phyloP scores from a whole-genome alignment of 2,888 invertebrate species.

The Bhutanitis thaidina region DNA sequence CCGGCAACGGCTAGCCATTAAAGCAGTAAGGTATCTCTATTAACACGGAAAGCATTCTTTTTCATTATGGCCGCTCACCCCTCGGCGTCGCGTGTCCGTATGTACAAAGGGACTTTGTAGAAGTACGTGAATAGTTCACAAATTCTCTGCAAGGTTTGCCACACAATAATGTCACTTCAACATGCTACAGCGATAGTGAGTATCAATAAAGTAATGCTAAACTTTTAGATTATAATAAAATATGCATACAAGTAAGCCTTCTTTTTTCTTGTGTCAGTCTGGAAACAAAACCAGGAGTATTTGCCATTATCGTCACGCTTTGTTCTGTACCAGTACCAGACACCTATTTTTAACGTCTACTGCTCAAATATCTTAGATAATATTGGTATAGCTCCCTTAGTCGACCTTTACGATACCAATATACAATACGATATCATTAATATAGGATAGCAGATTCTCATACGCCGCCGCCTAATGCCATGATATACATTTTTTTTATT shows the following conservation, averaged over 20 bases:
- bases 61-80: constrained; percentile 28
- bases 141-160: constrained; percentile 22
- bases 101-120: constrained; percentile 21
- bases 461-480: too few relatives aligned
- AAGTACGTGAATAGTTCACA: constrained; percentile 26
- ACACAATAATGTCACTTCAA: constrained; percentile 25
- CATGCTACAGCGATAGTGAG: constrained; percentile 27
- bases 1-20: constrained; percentile 15
- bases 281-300: too few relatives aligned
- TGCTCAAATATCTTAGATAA: too few relatives aligned
- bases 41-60: constrained; percentile 29
- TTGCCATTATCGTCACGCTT: too few relatives aligned
- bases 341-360: too few relatives aligned
- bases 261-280: too few relatives aligned
- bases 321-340: too few relatives aligned
- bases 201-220: constrained; percentile 25
- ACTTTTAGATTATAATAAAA: constrained; percentile 18
- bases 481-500: too few relatives aligned
- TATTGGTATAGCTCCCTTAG: too few relatives aligned
- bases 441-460: too few relatives aligned
- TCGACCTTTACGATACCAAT: too few relatives aligned
- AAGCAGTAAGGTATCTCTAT: constrained; percentile 22
- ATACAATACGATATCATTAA: too few relatives aligned
- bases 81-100: constrained; percentile 25
- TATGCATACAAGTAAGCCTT: not conserved